These are phyloP conservation scores for Megalurothrips usitatus DNA, from an alignment of 2,888 invertebrate genomes.

Conservation along the genomic window DNA sequence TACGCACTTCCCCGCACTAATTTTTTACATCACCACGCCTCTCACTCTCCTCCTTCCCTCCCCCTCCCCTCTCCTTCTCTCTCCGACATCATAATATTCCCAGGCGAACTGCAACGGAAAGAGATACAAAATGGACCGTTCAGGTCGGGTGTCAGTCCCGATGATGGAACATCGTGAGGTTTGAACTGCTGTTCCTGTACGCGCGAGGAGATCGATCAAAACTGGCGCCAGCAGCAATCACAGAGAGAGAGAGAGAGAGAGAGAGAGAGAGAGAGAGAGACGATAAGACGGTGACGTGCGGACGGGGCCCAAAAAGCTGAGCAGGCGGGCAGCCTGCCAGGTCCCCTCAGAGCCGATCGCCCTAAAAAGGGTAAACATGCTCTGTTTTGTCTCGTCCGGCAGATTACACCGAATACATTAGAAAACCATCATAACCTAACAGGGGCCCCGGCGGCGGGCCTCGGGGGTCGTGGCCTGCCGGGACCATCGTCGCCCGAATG, in stretches of 20 bases:
- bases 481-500: not conserved
- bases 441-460: not conserved
- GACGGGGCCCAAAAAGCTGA: not conserved
- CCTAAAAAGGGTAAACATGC: conserved; percentile 26
- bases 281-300: not conserved
- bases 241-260: not conserved
- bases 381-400: conserved; percentile 12
- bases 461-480: not conserved
- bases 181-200: too few species aligned
- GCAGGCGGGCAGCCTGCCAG: not conserved
- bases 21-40: too few species aligned
- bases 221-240: not conserved
- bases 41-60: too few species aligned
- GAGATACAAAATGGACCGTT: too few species aligned
- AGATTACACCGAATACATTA: conserved; percentile 23
- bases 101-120: too few species aligned
- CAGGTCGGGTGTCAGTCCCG: too few species aligned
- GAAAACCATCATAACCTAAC: conserved; percentile 18
- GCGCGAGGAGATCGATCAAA: not conserved
- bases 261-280: not conserved
- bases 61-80: too few species aligned
- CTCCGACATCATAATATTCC: too few species aligned
- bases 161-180: too few species aligned
- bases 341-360: not conserved
- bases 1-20: too few species aligned